phyloP scores from a whole-genome alignment of 2,797 vertebrate species.

The Argyrosomus regius region DNA sequence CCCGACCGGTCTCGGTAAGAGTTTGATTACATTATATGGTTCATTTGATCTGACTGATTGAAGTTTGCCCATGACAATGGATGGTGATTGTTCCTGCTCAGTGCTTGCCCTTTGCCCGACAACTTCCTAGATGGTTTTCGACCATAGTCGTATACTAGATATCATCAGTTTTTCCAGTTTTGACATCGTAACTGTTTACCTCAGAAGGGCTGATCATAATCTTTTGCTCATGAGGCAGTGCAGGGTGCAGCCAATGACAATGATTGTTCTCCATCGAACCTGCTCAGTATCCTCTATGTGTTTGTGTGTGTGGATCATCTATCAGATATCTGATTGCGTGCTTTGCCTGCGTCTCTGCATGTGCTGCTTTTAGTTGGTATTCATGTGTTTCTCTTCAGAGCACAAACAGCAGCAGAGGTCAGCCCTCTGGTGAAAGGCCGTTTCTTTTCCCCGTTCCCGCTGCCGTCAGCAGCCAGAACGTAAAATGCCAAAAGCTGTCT shows the following conservation, averaged over 20 bases:
- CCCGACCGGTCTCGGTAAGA: too few relatives aligned
- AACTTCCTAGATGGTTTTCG: too few relatives aligned
- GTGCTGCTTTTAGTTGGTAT: background rate
- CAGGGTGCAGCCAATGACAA: background rate
- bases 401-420: conserved; percentile 12
- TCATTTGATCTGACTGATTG: too few relatives aligned
- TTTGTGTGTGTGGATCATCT: background rate
- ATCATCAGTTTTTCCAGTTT: background rate
- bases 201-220: background rate
- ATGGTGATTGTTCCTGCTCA: too few relatives aligned
- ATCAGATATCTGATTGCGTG: background rate
- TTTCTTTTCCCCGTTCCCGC: background rate
- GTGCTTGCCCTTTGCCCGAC: too few relatives aligned
- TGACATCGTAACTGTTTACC: background rate
- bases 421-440: background rate
- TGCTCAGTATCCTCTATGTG: background rate
- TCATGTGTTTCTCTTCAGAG: background rate
- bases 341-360: background rate
- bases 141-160: too few relatives aligned
- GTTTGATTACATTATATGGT: too few relatives aligned
- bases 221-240: background rate
- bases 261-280: background rate
- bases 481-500: conserved; percentile 10
- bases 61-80: too few relatives aligned
- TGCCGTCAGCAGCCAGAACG: background rate